phyloP scores from a whole-genome alignment of 2,797 vertebrate genomes.

The Varecia variegata region DNA sequence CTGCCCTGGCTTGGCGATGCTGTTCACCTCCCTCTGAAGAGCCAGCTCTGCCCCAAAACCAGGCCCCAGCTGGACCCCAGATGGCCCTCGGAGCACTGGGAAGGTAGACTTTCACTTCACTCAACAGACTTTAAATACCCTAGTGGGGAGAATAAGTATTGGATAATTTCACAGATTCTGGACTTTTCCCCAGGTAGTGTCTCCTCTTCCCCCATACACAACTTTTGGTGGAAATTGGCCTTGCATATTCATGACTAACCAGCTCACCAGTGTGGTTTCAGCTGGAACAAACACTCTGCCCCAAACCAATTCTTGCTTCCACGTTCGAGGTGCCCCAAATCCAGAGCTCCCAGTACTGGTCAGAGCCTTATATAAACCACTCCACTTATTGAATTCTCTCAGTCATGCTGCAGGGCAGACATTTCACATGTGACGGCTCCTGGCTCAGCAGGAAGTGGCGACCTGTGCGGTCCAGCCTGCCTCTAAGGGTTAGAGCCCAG shows the following conservation, averaged over 20 bases:
- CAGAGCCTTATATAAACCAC: background rate
- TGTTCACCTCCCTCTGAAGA: background rate
- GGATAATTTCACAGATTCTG: background rate
- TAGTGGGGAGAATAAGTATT: background rate
- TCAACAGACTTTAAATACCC: background rate
- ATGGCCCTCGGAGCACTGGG: fast-evolving
- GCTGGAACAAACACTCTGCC: background rate
- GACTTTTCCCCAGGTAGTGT: too few species aligned
- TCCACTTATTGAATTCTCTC: background rate
- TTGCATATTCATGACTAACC: background rate
- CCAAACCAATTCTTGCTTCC: background rate
- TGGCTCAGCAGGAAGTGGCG: background rate
- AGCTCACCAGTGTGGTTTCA: fast-evolving
- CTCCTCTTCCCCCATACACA: background rate
- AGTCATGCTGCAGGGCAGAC: background rate
- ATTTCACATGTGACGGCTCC: too few species aligned
- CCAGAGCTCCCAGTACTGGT: background rate
- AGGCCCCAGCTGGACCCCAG: background rate
- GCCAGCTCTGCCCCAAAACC: background rate
- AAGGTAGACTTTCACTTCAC: background rate
- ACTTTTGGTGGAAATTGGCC: background rate
- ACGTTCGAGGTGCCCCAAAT: background rate
- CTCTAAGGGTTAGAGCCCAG: too few species aligned
- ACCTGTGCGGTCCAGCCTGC: background rate
- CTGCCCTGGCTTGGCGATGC: fast-evolving